Evolutionary conservation across 1,140 invertebrate genomes (phyloP), one percentile per base, ranked within the genome.

Genomic region (Pomacea maculata): DNA sequence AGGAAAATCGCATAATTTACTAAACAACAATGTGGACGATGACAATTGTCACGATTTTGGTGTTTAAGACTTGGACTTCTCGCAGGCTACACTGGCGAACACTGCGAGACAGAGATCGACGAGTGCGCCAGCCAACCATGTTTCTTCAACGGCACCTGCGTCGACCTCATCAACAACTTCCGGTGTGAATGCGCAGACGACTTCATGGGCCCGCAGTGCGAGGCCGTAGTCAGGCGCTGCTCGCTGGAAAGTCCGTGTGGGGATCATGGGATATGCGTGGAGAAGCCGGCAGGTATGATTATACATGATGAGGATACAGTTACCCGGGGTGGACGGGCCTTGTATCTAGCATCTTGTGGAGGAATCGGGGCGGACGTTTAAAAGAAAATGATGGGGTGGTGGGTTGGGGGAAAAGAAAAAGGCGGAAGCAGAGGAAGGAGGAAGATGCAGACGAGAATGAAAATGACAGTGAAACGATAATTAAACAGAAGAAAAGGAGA

Each of bases 91-190:
- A 84, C 71, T 73, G 88, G 97, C 0, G 94, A 95, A 83, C 97
- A 98, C 86, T 99, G 97, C 88, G 96, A 98, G 17, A 57, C 77
- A 7, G 77, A 78, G 88, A 92, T 96, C 0, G 97, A 99, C 88
- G 95, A 98, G 0, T 95, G 99, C 86, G 93, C 99, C 0, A 99
- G 98, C 77, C 80, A 71, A 9, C 93, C 97, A 0, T 99, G 98
- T 87, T 93, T 95, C 83, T 99, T 99, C 91, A 95, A 95, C 54
- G 98, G 97, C 1, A 95, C 95, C 79, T 99, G 98, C 89, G 68
- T 76, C 21, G 89, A 91, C 84, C 75, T 83, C 34, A 83, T 95
- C 82, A 94, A 98, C 78, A 85, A 83, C 78, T 87, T 85, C 75
- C 94, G 95, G 29, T 99, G 98, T 88, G 96, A 96, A 25, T 98